Conservation (phyloP, 2,113 vertebrate genomes). For the Tachuris rubrigastra region DNA sequence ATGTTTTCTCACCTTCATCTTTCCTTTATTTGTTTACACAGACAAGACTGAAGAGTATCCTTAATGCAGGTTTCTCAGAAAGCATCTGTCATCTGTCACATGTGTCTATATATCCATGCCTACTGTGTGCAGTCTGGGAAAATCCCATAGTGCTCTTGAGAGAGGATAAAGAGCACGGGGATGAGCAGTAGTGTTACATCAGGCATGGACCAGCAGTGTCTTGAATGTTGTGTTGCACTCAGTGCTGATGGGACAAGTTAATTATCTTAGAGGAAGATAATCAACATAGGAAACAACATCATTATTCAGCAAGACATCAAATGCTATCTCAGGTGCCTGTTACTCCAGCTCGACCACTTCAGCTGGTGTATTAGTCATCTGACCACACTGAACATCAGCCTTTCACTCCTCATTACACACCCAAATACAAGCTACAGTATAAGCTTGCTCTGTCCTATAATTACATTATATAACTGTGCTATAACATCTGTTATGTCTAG, state of each 20-base stretch:
- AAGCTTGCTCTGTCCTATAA: constrained; percentile 22
- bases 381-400: constrained; percentile 31
- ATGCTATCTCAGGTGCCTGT: constrained; percentile 21
- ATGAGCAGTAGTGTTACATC: not conserved
- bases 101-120: not conserved
- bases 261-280: constrained; percentile 5
- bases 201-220: not conserved
- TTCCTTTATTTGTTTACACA: not conserved
- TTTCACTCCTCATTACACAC: constrained; percentile 36
- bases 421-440: not conserved
- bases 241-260: constrained; percentile 20
- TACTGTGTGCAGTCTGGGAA: not conserved
- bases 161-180: not conserved
- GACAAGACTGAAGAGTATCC: not conserved
- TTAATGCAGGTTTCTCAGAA: not conserved
- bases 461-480: constrained; percentile 2
- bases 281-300: constrained; percentile 1
- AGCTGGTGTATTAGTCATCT: constrained; percentile 27
- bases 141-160: not conserved
- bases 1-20: not conserved
- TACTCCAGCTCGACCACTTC: constrained; percentile 35
- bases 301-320: constrained; percentile 26
- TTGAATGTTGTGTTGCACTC: not conserved
- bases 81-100: not conserved
- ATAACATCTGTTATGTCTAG: constrained; percentile 3